Evolutionary conservation across 1,140 invertebrate species (phyloP).

Genomic region (Cotesia glomerata): DNA sequence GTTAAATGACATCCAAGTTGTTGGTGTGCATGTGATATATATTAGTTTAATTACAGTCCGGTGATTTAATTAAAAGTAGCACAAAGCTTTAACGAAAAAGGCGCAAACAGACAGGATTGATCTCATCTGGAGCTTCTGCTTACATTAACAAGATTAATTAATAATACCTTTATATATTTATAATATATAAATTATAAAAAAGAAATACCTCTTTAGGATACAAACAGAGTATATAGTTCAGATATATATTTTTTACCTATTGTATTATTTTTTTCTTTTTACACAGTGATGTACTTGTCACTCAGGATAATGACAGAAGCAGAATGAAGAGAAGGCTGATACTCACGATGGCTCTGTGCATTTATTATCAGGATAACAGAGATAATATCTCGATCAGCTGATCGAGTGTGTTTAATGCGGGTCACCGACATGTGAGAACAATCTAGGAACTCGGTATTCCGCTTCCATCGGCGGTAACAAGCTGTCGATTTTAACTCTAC

Average conservation of each 20-base stretch:
- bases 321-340: not conserved
- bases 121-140: not conserved
- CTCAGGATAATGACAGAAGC: not conserved
- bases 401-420: constrained; percentile 5
- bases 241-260: too few relatives aligned
- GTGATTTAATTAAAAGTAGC: not conserved
- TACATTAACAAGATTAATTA: too few relatives aligned
- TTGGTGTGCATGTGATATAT: not conserved
- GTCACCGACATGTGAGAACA: constrained; percentile 25
- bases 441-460: constrained; percentile 2
- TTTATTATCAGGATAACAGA: not conserved
- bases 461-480: constrained; percentile 3
- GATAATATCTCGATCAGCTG: constrained; percentile 22
- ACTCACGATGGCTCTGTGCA: not conserved
- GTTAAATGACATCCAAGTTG: constrained; percentile 3
- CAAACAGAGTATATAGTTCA: too few relatives aligned
- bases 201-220: too few relatives aligned
- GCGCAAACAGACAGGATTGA: not conserved
- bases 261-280: too few relatives aligned
- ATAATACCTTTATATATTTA: too few relatives aligned
- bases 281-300: too few relatives aligned
- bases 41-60: constrained; percentile 7
- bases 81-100: not conserved
- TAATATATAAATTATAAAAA: too few relatives aligned
- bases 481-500: not conserved